These are phyloP conservation scores for Gonatopus flavifemur DNA, from an alignment of 1,140 invertebrate genomes.

Conservation along the genomic window DNA sequence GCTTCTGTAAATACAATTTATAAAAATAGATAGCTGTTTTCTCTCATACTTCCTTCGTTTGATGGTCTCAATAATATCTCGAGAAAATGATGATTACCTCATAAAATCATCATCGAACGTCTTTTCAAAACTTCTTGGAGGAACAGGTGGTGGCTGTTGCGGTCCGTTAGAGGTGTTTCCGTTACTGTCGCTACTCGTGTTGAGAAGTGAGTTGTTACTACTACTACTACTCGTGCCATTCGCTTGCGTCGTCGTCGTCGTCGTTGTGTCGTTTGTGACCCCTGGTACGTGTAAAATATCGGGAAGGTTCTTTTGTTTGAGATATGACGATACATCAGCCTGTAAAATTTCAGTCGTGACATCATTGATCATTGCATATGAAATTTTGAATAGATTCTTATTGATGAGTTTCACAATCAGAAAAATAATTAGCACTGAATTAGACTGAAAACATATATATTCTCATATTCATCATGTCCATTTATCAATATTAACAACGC, in stretches of 20 bases:
- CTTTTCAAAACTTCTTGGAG: conserved; percentile 67
- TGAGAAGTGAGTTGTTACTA: conserved; percentile 20
- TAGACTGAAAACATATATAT: no score
- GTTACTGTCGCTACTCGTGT: conserved; percentile 44
- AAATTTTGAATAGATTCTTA: no score
- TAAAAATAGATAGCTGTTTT: no score
- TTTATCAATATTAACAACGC: no score
- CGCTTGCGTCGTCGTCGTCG: conserved; percentile 38
- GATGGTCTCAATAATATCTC: not conserved
- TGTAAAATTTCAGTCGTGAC: no score
- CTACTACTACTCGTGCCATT: conserved; percentile 40
- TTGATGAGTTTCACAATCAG: no score
- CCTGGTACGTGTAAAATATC: conserved; percentile 58
- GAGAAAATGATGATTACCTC: conserved; percentile 29
- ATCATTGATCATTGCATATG: no score
- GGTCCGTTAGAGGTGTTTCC: conserved; percentile 55
- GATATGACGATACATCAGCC: conserved; percentile 58
- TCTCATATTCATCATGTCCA: no score
- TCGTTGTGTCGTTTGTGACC: conserved; percentile 26
- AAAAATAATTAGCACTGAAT: no score
- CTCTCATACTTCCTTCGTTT: no score
- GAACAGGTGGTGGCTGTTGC: conserved; percentile 65
- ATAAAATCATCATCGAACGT: conserved; percentile 57
- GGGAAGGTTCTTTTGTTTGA: conserved; percentile 56
- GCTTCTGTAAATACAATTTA: conserved; percentile 34